Evolutionary conservation across 1,140 invertebrate genomes (phyloP).

Genomic region (Drosophila oshimai): DNA sequence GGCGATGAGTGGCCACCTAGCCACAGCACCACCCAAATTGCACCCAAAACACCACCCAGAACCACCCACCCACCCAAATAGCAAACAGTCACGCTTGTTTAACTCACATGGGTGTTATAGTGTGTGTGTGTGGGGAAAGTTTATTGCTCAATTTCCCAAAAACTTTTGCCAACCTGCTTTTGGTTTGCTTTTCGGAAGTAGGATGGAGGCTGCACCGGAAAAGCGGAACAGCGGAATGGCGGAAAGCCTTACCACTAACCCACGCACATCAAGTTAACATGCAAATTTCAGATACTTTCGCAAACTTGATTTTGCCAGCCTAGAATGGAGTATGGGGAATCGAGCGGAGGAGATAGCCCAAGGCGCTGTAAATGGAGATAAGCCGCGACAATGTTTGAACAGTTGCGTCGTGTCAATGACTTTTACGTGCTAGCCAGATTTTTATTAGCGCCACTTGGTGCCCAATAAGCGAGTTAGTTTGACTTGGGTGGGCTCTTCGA

Average conservation of each 20-base stretch:
- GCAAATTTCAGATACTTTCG: conserved; percentile 73
- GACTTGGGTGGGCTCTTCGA: neutral
- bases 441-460: conserved; percentile 67
- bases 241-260: conserved; percentile 40
- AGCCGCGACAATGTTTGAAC: conserved; percentile 70
- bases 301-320: conserved; percentile 55
- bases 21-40: neutral
- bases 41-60: neutral
- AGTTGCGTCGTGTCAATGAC: conserved; percentile 47
- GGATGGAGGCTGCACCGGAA: conserved; percentile 12
- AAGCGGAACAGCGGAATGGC: too few species aligned
- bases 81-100: conserved; percentile 46
- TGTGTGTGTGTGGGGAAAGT: conserved; percentile 34
- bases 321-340: neutral
- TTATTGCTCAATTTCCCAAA: conserved; percentile 77
- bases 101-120: conserved; percentile 11
- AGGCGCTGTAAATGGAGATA: conserved; percentile 54
- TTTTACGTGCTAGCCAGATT: conserved; percentile 65
- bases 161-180: conserved; percentile 64
- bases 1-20: conserved; percentile 19
- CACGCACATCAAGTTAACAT: conserved; percentile 71
- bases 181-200: neutral
- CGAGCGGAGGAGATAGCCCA: conserved; percentile 24
- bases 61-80: neutral
- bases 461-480: conserved; percentile 52